Percentiles rank a stretch among this genome's conserved stretches.
These are phyloP conservation scores for Eciton burchellii DNA, from an alignment of 1,140 invertebrate species.

Conservation along the genomic window DNA sequence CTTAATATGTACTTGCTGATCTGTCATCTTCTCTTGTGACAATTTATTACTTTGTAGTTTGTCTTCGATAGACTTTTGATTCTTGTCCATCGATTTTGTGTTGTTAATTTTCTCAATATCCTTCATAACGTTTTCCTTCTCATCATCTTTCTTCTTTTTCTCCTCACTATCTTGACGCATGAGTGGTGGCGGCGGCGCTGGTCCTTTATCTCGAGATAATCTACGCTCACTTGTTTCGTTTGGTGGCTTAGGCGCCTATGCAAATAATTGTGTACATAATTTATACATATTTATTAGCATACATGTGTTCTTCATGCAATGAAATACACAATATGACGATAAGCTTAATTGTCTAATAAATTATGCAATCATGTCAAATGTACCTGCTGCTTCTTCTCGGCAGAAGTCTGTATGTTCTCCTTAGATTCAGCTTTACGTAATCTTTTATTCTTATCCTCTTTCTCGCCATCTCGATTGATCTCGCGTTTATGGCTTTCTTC, in stretches of 20 bases:
- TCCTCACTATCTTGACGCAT: slow-evolving; percentile 78
- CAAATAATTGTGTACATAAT: slow-evolving; percentile 36
- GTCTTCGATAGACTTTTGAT: slow-evolving; percentile 48
- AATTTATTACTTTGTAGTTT: slow-evolving; percentile 46
- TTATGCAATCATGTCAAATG: slow-evolving; percentile 36
- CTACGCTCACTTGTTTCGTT: slow-evolving; percentile 80
- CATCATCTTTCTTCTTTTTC: slow-evolving; percentile 79
- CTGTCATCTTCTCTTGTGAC: slow-evolving; percentile 26
- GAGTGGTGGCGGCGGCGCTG: slow-evolving; percentile 85
- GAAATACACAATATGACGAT: not conserved
- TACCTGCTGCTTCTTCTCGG: slow-evolving; percentile 87
- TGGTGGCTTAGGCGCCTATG: slow-evolving; percentile 83
- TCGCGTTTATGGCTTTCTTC: slow-evolving; percentile 85
- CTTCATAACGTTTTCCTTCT: slow-evolving; percentile 76
- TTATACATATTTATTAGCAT: not conserved
- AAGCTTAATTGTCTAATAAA: not conserved
- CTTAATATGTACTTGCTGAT: slow-evolving; percentile 55
- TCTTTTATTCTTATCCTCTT: slow-evolving; percentile 85
- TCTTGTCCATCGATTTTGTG: slow-evolving; percentile 65
- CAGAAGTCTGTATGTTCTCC: slow-evolving; percentile 81
- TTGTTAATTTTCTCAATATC: slow-evolving; percentile 67
- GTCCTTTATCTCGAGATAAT: slow-evolving; percentile 86
- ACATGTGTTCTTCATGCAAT: not conserved
- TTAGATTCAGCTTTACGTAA: slow-evolving; percentile 85
- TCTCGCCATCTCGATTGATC: slow-evolving; percentile 84